A percentile compares a stretch with the other conserved stretches of the same genome.
These are phyloP conservation scores for Triplophysa tibetana DNA, from an alignment of 2,113 vertebrate species.

Conservation along the genomic window DNA sequence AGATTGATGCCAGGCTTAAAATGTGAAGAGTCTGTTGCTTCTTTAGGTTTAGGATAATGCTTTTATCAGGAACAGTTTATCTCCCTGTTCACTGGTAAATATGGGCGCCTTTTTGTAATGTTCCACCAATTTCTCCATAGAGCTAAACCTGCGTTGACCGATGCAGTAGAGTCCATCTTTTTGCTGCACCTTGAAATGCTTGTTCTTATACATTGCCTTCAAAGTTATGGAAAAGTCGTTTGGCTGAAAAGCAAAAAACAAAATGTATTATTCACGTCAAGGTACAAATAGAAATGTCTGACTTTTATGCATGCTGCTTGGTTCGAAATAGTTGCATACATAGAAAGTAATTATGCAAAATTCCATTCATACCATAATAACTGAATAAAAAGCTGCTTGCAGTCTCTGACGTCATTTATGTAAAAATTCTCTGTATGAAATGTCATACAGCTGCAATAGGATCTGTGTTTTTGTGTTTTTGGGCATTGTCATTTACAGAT, in stretches of 20 bases:
- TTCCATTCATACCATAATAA: neutral
- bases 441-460: neutral
- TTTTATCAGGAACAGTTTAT: conserved; percentile 90
- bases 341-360: neutral
- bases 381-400: neutral
- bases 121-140: conserved; percentile 91
- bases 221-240: conserved; percentile 90
- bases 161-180: conserved; percentile 89
- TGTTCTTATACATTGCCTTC: conserved; percentile 91
- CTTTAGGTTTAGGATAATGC: conserved; percentile 56
- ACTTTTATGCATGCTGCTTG: too few relatives aligned
- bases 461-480: neutral
- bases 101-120: conserved; percentile 94
- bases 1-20: neutral
- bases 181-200: conserved; percentile 92
- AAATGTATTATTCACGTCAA: neutral
- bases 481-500: too few relatives aligned
- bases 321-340: too few relatives aligned
- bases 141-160: conserved; percentile 90
- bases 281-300: neutral
- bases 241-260: conserved; percentile 70
- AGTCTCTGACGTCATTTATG: neutral
- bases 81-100: conserved; percentile 90
- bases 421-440: too few relatives aligned
- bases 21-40: neutral